Base-by-base conservation (phyloP, 2,888 invertebrate species). In the Pseudococcus longispinus region DNA sequence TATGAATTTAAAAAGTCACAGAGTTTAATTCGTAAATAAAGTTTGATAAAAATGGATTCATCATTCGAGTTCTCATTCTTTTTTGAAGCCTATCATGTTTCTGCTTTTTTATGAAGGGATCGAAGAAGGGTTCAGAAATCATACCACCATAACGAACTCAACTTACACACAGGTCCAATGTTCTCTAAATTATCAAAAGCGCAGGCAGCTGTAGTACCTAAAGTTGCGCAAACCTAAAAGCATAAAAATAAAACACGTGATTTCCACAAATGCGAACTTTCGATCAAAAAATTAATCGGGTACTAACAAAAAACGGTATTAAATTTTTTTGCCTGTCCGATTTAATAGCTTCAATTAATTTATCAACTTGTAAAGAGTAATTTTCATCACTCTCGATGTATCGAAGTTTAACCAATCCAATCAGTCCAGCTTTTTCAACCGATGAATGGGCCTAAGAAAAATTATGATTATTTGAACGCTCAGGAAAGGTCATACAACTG, bases 181-280 rank as follows among this genome's bases (percentile, higher is more conserved):
- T 91, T 91, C 51, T 94, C 93, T 11, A 99, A 92, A 90, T 96
- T 96, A 91, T 99, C 99, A 89, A 99, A 99, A 2, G 98, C 95
- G 90, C 99, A 99, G 23, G 98, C 96, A 0, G 98, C 98, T 0
- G 99, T 99, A 0, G 98, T 98, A 23, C 99, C 99, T 42, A 99
- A 92, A 6, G 98, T 98, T 23, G 96, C 97, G 90, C 98, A 98
- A 2, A 98, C 94, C 98, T 98, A 91, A 51, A 83, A 88, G n/a
- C 23, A 80, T 42, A 13, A 37, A 42, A 80, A 20, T 80, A 18
- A 15, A 26, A 11, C 3, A 77, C 2, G 9, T 65, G 4, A 65
- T 65, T 65, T 65, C 5, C 5, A 20, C 23, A 20, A 23, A 60
- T 20, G 20, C 8, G 60, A 0, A 44, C n/a, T 20, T 18, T 60